phyloP scores from a whole-genome alignment of 2,113 vertebrate genomes.

The Micromys minutus region DNA sequence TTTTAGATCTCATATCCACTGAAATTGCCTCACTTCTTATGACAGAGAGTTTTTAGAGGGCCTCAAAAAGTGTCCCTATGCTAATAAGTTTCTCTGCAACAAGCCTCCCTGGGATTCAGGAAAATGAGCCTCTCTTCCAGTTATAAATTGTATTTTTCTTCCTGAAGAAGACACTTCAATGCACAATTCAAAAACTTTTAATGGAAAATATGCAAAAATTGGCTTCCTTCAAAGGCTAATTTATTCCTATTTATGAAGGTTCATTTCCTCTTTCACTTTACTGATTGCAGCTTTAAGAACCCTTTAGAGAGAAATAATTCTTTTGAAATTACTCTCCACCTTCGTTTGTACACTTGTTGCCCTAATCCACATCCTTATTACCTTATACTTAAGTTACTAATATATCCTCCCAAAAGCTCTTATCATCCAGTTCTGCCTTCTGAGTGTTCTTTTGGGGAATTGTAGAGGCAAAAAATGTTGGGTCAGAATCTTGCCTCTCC shows the following conservation, averaged over 20 bases:
- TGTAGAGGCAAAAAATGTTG: background rate
- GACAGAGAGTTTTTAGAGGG: background rate
- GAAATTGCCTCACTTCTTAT: background rate
- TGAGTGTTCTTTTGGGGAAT: background rate
- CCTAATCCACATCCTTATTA: background rate
- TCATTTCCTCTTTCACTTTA: constrained; percentile 67
- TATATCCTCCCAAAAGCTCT: background rate
- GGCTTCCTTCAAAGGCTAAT: constrained; percentile 9
- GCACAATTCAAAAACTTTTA: constrained; percentile 24
- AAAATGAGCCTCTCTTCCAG: background rate
- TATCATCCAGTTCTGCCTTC: background rate
- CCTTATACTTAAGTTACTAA: constrained; percentile 34
- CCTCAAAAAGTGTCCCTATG: background rate
- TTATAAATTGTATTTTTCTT: constrained; percentile 28
- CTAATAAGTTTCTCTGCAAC: background rate
- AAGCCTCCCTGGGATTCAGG: background rate
- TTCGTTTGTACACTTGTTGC: background rate
- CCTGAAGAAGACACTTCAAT: constrained; percentile 49
- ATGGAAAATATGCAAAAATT: constrained; percentile 54
- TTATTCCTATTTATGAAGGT: constrained; percentile 42
- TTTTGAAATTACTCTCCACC: constrained; percentile 47
- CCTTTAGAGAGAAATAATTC: constrained; percentile 34
- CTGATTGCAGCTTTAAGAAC: constrained; percentile 45
- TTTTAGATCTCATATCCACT: constrained; percentile 7
- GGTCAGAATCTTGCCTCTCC: background rate